Conservation (phyloP, 2,888 invertebrate species). For the Limnephilus marmoratus region DNA sequence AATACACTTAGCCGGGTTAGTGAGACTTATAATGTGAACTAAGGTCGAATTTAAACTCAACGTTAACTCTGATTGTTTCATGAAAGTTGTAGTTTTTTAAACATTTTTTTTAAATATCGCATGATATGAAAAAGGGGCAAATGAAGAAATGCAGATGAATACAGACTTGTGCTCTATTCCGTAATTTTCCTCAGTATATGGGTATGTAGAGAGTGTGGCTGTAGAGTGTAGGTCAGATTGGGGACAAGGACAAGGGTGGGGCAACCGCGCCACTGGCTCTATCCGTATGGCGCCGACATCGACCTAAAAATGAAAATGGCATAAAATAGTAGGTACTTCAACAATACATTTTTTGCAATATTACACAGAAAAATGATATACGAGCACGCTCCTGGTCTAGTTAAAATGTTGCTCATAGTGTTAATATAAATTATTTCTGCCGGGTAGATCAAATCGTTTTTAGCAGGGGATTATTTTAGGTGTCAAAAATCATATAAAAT, state of each 20-base stretch:
- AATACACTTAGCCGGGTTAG: background rate
- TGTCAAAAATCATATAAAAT: background rate
- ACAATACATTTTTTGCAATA: background rate
- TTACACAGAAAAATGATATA: too few relatives aligned
- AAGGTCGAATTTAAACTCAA: too few relatives aligned
- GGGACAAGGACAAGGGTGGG: background rate
- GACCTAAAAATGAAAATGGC: background rate
- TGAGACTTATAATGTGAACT: background rate
- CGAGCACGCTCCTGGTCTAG: too few relatives aligned
- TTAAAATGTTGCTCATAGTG: background rate
- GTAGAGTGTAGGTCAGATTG: background rate
- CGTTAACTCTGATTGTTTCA: too few relatives aligned
- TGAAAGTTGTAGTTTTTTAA: too few relatives aligned
- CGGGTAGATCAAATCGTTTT: background rate
- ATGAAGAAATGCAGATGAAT: background rate
- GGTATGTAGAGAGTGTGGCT: background rate
- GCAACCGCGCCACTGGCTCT: background rate
- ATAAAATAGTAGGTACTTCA: too few relatives aligned
- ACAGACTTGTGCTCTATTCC: background rate
- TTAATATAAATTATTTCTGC: background rate
- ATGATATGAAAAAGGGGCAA: background rate
- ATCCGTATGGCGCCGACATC: background rate
- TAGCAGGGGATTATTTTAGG: background rate
- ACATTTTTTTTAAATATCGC: background rate
- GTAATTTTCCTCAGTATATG: background rate